Evolutionary conservation across 2,888 invertebrate species (phyloP).

Genomic region (Antheraea yamamai): DNA sequence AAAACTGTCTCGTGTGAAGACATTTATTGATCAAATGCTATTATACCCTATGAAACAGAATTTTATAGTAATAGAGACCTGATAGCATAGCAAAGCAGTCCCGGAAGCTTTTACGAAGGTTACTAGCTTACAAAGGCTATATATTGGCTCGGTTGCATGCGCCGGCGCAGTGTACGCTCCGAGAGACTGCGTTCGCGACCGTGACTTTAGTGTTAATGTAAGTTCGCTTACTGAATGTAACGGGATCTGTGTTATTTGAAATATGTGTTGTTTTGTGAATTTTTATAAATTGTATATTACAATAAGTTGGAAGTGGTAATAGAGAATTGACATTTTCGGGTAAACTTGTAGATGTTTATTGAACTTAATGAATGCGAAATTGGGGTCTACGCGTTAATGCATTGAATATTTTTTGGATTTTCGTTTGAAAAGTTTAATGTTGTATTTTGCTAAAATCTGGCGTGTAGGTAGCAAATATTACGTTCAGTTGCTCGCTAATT

Average conservation of each 20-base stretch:
- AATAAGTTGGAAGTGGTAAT: neutral
- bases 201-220: constrained; percentile 53
- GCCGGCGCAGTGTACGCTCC: constrained; percentile 61
- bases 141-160: constrained; percentile 53
- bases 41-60: neutral
- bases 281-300: neutral
- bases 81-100: constrained; percentile 45
- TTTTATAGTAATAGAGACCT: neutral
- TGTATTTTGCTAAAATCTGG: neutral
- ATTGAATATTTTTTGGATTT: neutral
- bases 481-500: neutral
- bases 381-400: neutral
- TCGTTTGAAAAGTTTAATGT: neutral
- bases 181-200: constrained; percentile 45
- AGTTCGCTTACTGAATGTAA: constrained; percentile 36
- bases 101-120: constrained; percentile 74
- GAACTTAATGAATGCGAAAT: no score
- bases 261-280: constrained; percentile 3
- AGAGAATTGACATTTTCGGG: neutral
- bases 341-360: neutral
- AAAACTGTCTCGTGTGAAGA: no score
- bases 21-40: no score
- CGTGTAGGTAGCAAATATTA: neutral
- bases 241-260: constrained; percentile 15
- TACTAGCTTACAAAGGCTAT: constrained; percentile 57